Base-by-base conservation (phyloP, 1,140 invertebrate species). In the Drosophila sturtevanti region DNA sequence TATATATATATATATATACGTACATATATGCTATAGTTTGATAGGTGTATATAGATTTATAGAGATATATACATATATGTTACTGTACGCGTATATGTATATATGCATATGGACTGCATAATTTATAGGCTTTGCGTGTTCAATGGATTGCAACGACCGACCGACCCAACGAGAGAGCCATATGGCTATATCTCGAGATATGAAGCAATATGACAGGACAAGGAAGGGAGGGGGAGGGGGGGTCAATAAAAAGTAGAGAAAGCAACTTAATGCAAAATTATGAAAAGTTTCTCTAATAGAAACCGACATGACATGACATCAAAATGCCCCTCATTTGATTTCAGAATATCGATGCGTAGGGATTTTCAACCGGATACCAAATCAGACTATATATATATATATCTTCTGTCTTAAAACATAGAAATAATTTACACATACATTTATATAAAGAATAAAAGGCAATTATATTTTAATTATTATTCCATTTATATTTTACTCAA, bases 121-220 rank as follows among this genome's bases (percentile, higher is more conserved):
- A 87, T 87, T 87, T 87, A 89, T 87, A 81, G 84, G 80, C 84
- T 62, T 84, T 87, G 85, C 85, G 77, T 87, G 85, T 89, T 87
- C 84, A 87, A 87, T 87, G 84, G 84, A 69, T 89, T 87, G 84
- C 68, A 61, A 79, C 84, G 85, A 76, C 41, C 67, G 44, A 48
- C 48, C 77, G 71, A 69, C 37, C 67, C 54, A 63, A 63, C 68
- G 72, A 70, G 41, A 73, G 68, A 64, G 84, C 79, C 84, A 89
- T 89, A 84, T 87, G 76, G 84, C 79, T 60, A 52, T 75, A 76
- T 66, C 72, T 63, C 16, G 41, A 48, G 41, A 48, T 31, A 48
- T 62, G 37, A 18, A 35, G 14, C 4, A 12, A 60, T 38, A 21
- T 35, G 58, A 34, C 14, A 56, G 31, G 54, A 11, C 4, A 24